Evolutionary conservation across 2,888 invertebrate genomes (phyloP).

Genomic region (Tenodera sinensis): DNA sequence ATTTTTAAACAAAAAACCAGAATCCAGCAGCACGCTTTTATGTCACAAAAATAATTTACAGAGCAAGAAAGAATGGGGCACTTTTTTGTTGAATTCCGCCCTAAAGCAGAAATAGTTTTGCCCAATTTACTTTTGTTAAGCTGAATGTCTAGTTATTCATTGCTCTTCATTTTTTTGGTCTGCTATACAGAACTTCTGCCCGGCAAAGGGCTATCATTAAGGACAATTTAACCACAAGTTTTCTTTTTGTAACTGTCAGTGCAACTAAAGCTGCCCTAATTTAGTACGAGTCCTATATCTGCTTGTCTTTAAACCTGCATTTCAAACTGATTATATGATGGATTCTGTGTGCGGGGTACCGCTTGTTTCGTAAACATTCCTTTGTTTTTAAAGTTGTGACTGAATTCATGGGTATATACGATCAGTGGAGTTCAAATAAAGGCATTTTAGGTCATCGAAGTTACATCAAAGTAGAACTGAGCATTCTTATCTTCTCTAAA

Average conservation of each 20-base stretch:
- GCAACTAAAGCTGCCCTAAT: background rate
- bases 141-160: background rate
- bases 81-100: background rate
- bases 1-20: background rate
- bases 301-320: no score
- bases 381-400: no score
- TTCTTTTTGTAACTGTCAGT: background rate
- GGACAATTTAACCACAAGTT: background rate
- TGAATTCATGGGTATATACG: no score
- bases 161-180: background rate
- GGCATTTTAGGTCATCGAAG: no score
- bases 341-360: no score
- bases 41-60: background rate
- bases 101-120: background rate
- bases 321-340: no score
- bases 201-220: background rate
- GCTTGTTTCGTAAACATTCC: no score
- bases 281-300: background rate
- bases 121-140: background rate
- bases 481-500: no score
- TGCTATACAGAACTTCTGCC: background rate
- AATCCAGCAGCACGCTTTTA: background rate
- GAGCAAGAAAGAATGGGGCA: background rate
- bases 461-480: no score
- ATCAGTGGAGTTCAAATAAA: no score